These are phyloP conservation scores for Zoanthus sansibaricus DNA, from an alignment of 92 coral and sea anemone species.

Conservation along the genomic window DNA sequence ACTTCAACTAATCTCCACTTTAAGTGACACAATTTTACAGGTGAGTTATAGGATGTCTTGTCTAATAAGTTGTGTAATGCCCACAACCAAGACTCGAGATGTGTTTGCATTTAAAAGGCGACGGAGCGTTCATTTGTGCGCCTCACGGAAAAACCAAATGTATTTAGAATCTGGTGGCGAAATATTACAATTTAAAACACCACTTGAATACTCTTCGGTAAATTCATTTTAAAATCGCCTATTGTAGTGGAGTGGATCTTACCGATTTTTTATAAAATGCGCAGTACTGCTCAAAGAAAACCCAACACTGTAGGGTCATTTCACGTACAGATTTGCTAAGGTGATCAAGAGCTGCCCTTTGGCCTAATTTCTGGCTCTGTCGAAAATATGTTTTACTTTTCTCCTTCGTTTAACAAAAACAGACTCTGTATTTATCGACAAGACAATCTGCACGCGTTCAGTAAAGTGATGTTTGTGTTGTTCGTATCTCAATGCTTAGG, in stretches of 20 bases:
- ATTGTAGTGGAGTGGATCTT: neutral
- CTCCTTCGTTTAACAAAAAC: neutral
- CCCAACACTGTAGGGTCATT: conserved; percentile 29
- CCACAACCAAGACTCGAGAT: neutral
- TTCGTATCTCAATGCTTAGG: neutral
- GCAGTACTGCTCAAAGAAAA: conserved; percentile 12
- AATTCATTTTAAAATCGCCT: conserved; percentile 7
- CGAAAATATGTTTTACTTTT: neutral
- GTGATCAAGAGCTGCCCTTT: conserved; percentile 9
- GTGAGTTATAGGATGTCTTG: conserved; percentile 5
- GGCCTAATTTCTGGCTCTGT: neutral
- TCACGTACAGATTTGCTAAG: conserved; percentile 4
- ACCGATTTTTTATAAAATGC: conserved; percentile 4
- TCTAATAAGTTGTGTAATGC: neutral
- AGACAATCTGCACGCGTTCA: conserved; percentile 11
- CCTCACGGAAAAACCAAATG: neutral
- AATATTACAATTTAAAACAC: neutral
- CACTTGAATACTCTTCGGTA: conserved; percentile 17
- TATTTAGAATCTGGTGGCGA: conserved; percentile 25
- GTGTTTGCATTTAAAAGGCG: conserved; percentile 17
- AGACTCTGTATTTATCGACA: neutral
- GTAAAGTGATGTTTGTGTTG: conserved; percentile 18
- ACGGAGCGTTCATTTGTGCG: conserved; percentile 28
- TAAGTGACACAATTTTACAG: conserved; percentile 34
- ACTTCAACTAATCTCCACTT: conserved; percentile 9